phyloP scores from a whole-genome alignment of 2,888 invertebrate species.

The Girardia tigrina region DNA sequence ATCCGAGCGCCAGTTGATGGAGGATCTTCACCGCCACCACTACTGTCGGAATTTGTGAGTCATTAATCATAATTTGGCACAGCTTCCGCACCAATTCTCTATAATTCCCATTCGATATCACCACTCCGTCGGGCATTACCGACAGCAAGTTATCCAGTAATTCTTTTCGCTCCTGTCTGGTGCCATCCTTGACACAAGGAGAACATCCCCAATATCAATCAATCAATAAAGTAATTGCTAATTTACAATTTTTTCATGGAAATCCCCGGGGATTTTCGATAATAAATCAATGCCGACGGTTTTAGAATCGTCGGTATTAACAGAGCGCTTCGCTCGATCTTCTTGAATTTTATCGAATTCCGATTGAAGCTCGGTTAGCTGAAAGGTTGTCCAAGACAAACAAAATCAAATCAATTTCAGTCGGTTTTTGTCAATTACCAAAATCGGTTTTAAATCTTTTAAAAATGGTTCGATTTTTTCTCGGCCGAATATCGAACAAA shows the following conservation, averaged over 20 bases:
- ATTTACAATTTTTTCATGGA: conserved; percentile 64
- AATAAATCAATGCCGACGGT: conserved; percentile 67
- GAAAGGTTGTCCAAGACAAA: neutral
- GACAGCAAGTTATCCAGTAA: neutral
- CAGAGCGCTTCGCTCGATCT: neutral
- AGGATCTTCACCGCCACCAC: neutral
- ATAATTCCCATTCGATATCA: neutral
- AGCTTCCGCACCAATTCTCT: neutral
- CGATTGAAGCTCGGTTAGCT: neutral
- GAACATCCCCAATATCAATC: neutral
- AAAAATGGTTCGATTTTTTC: neutral
- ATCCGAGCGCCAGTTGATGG: neutral
- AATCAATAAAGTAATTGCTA: no score
- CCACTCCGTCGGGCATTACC: neutral
- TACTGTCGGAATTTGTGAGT: neutral
- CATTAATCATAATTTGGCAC: neutral
- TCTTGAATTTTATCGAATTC: neutral
- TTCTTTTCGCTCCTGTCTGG: conserved; percentile 5
- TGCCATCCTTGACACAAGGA: neutral
- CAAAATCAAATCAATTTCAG: neutral
- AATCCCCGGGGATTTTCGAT: conserved; percentile 80
- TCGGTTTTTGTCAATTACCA: neutral
- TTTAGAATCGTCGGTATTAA: neutral
- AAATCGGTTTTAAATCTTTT: neutral
- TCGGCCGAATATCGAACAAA: neutral